Base-by-base conservation (phyloP, 2,888 invertebrate species). In the Heliconius charithonia region DNA sequence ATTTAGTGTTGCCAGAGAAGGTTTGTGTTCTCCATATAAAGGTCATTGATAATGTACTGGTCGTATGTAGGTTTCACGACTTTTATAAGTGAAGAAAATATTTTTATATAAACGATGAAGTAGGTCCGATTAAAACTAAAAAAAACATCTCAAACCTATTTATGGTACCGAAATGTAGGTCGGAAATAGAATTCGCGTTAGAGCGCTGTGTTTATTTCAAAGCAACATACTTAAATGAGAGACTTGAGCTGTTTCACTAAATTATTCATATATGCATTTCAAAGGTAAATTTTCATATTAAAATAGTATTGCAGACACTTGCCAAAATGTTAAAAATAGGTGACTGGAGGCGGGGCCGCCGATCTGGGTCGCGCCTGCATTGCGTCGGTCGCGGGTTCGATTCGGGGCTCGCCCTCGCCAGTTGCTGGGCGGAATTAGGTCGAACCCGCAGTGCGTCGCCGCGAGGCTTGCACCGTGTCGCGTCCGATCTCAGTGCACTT, bases 281-380 rank as follows among this genome's bases (percentile, higher is more conserved):
- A 37, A 27, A 75, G 45, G 27, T 27, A 59, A 9, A 56, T 65
- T n/a, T 72, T 62, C 74, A 27, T 41, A 74, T 45, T 27, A 27
- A 45, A 74, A 62, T 63, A 45, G 62, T 22, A 63, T 27, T 74
- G 63, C 41, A 45, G 27, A 27, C 59, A 73, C 63, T 74, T 74
- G 74, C 74, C 74, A 74, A 74, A 72, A 72, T 56, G 51, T 45
- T 51, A 51, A 71, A 73, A 62, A 73, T 73, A 73, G 73, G 32
- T 13, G 25, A 41, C 1, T 59, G 6, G 16, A n/a, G 32, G 29
- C 22, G 32, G 72, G 77, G 72, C 72, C 77, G 51, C 32, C 66
- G 84, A 92, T 89, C 87, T 91, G 89, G 92, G 93, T 89, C 93
- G 91, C 90, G 90, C 91, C 93, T 93, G 93, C 93, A 93, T 83